These are phyloP conservation scores for Caenorhabditis sp. DNA, from an alignment of 2,888 invertebrate genomes.

Conservation along the genomic window DNA sequence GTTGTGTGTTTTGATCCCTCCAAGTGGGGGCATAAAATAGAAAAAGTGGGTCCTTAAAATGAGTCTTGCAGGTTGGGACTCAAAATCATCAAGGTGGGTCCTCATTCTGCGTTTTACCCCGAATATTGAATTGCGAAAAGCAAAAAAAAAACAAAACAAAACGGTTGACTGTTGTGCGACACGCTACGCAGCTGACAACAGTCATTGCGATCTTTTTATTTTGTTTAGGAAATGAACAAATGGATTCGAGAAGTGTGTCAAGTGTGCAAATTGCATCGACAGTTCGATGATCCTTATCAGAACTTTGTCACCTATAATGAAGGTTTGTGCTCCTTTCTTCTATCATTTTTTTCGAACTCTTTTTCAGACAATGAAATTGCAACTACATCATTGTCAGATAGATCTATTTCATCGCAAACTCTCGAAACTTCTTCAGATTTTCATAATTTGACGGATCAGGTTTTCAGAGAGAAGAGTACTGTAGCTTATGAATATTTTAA, in stretches of 20 bases:
- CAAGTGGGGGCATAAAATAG: too few species aligned
- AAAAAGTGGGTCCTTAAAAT: too few species aligned
- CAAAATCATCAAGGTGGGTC: too few species aligned
- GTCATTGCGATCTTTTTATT: too few species aligned
- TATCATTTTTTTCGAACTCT: neutral
- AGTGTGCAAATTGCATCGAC: slow-evolving; percentile 20
- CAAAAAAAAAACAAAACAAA: neutral
- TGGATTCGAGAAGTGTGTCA: slow-evolving; percentile 36
- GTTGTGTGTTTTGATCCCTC: too few species aligned
- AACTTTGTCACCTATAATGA: neutral
- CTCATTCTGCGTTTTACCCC: too few species aligned
- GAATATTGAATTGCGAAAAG: too few species aligned
- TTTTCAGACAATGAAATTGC: slow-evolving; percentile 1
- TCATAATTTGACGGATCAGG: neutral
- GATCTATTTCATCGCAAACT: slow-evolving; percentile 28
- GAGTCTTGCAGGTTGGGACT: too few species aligned
- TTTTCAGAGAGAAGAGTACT: neutral
- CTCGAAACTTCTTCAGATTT: slow-evolving; percentile 17
- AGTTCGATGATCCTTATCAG: slow-evolving; percentile 1
- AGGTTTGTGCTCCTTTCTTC: too few species aligned
- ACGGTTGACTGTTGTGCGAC: too few species aligned
- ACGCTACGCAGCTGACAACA: neutral
- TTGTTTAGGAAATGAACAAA: slow-evolving; percentile 17
- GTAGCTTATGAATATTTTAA: neutral
- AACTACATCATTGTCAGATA: slow-evolving; percentile 20